A percentile compares a stretch with the other conserved stretches of the same genome.
phyloP scores from a whole-genome alignment of 2,888 invertebrate genomes.

The Helicoverpa assulta region DNA sequence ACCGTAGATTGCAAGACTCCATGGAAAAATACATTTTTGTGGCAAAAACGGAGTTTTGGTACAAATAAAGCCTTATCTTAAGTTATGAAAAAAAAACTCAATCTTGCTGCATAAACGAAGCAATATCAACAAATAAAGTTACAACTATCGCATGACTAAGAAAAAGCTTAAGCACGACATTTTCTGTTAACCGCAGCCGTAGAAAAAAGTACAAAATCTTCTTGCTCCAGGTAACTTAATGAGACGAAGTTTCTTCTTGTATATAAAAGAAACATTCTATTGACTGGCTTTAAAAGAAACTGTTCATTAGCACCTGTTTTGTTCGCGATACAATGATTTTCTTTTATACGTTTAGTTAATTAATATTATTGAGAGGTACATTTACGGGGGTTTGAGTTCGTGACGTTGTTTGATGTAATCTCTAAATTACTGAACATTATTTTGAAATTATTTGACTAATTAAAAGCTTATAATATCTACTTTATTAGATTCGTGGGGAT shows the following conservation, averaged over 20 bases:
- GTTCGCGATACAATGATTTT: slow-evolving; percentile 17
- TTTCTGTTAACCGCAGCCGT: background rate
- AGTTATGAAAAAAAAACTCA: background rate
- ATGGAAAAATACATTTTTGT: too few relatives aligned
- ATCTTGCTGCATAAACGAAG: background rate
- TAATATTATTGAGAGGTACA: too few relatives aligned
- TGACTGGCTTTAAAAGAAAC: background rate
- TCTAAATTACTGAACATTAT: too few relatives aligned
- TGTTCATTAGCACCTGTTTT: slow-evolving; percentile 4
- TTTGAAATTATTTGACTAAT: too few relatives aligned
- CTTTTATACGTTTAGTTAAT: too few relatives aligned
- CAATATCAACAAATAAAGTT: background rate
- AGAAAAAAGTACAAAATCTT: slow-evolving; percentile 6
- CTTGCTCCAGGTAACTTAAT: slow-evolving; percentile 7
- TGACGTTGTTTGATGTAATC: too few relatives aligned
- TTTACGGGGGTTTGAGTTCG: too few relatives aligned
- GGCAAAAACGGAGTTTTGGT: too few relatives aligned
- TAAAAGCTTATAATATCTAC: too few relatives aligned
- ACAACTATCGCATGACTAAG: background rate
- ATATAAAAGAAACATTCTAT: background rate
- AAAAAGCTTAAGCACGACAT: background rate
- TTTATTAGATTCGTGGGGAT: too few relatives aligned
- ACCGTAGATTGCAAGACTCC: too few relatives aligned
- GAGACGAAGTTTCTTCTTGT: slow-evolving; percentile 3
- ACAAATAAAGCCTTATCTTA: too few relatives aligned